A percentile compares a stretch with the other conserved stretches of the same genome.
phyloP scores from a whole-genome alignment of 2,888 invertebrate genomes.

The Antitype chi region DNA sequence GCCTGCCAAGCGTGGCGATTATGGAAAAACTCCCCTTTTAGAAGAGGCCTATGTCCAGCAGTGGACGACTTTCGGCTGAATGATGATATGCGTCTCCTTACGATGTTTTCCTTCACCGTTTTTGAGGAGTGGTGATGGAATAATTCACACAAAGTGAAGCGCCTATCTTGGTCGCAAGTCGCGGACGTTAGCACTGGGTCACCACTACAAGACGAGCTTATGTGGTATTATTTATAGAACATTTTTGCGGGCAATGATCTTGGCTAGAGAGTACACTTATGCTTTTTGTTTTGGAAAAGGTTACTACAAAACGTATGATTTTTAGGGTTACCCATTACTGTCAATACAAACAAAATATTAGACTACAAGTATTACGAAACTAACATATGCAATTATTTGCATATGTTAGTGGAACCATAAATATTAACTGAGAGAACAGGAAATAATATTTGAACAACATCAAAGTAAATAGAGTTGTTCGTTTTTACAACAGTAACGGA shows the following conservation, averaged over 20 bases:
- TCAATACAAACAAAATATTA: conserved; percentile 14
- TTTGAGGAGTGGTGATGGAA: no score
- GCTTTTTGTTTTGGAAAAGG: not conserved
- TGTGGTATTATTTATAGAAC: not conserved
- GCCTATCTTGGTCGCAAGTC: no score
- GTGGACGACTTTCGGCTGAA: no score
- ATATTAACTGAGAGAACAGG: conserved; percentile 53
- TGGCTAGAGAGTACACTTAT: not conserved
- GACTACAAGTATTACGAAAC: conserved; percentile 22
- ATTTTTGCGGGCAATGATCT: conserved; percentile 51
- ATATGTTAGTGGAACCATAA: conserved; percentile 56
- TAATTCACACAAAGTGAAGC: no score
- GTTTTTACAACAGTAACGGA: conserved; percentile 54
- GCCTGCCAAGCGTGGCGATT: no score
- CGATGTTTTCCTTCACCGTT: no score
- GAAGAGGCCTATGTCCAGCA: no score
- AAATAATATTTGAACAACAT: conserved; percentile 59
- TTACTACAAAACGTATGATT: not conserved
- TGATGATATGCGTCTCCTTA: no score
- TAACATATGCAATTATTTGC: conserved; percentile 36
- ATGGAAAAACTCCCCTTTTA: no score
- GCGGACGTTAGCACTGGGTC: no score
- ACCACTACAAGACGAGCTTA: not conserved
- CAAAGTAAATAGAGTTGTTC: conserved; percentile 45
- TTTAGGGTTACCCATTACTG: not conserved